These are phyloP conservation scores for Muscina levida DNA, from an alignment of 2,888 invertebrate genomes.

Conservation along the genomic window DNA sequence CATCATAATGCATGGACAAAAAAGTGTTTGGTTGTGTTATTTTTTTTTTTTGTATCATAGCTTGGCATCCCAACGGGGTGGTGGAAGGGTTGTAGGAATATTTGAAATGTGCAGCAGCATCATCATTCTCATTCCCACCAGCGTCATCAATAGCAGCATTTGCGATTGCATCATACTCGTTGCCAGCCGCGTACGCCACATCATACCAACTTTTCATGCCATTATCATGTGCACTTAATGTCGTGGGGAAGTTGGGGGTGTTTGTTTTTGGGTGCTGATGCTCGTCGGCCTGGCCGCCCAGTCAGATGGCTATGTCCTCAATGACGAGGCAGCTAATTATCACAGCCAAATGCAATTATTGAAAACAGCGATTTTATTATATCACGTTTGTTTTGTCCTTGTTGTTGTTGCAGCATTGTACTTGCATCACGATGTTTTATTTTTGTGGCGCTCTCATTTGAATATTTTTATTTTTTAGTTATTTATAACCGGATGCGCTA, in stretches of 20 bases:
- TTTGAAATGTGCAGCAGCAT: not conserved
- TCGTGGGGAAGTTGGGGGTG: not conserved
- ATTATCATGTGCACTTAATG: not conserved
- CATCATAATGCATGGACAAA: constrained; percentile 38
- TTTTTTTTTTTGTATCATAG: not conserved
- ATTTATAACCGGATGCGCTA: not conserved
- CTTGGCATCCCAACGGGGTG: not conserved
- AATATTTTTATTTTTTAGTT: constrained; percentile 32
- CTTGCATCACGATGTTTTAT: constrained; percentile 4
- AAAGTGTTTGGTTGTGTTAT: no score
- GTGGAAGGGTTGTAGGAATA: not conserved
- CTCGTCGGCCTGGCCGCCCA: not conserved
- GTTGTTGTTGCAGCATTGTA: constrained; percentile 46
- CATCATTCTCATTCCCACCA: not conserved
- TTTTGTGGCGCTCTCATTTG: not conserved
- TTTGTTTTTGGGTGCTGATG: not conserved
- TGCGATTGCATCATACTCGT: not conserved
- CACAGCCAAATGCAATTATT: constrained; percentile 55
- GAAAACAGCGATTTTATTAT: constrained; percentile 33
- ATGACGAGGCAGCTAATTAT: constrained; percentile 52
- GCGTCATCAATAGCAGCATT: constrained; percentile 1
- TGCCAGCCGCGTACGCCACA: constrained; percentile 10
- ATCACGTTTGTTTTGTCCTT: constrained; percentile 64
- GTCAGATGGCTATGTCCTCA: not conserved
- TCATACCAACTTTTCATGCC: no score